phyloP scores from a whole-genome alignment of 2,888 invertebrate species.

The Cosmorhoe ocellata region DNA sequence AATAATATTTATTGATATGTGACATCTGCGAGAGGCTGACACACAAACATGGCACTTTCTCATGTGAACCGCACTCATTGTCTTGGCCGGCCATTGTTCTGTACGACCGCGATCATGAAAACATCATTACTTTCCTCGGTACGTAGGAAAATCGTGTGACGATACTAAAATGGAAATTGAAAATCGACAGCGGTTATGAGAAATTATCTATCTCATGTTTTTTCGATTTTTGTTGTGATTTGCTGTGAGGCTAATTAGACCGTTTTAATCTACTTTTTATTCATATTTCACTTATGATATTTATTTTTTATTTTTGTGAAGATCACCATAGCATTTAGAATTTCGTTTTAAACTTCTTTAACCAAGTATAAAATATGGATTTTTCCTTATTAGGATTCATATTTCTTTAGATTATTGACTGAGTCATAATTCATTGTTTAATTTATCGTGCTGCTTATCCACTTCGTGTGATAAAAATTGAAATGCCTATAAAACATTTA shows the following conservation, averaged over 20 bases:
- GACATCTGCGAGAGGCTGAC: conserved; percentile 36
- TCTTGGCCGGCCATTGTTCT: conserved; percentile 42
- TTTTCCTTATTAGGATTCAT: neutral
- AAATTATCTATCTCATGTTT: conserved; percentile 5
- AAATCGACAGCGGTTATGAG: conserved; percentile 15
- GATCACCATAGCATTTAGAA: neutral
- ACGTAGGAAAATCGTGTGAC: conserved; percentile 43
- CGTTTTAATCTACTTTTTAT: conserved; percentile 10
- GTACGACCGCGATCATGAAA: conserved; percentile 41
- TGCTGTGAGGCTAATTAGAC: conserved; percentile 2
- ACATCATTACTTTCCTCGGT: conserved; percentile 55
- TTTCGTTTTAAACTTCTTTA: too few relatives aligned
- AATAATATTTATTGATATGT: conserved; percentile 14
- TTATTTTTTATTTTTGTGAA: neutral
- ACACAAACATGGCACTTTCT: conserved; percentile 59
- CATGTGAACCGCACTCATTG: conserved; percentile 56
- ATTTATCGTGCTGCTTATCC: conserved; percentile 1
- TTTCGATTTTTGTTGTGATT: conserved; percentile 8
- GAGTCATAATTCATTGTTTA: neutral
- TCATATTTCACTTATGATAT: conserved; percentile 4
- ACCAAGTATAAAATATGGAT: too few relatives aligned
- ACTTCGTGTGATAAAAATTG: conserved; percentile 13
- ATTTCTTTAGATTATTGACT: neutral
- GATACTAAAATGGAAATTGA: conserved; percentile 23
- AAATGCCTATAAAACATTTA: conserved; percentile 27